Percentiles rank a stretch among this genome's conserved stretches.
Evolutionary conservation across 2,113 vertebrate genomes (phyloP).

Genomic region (Rostratula benghalensis): DNA sequence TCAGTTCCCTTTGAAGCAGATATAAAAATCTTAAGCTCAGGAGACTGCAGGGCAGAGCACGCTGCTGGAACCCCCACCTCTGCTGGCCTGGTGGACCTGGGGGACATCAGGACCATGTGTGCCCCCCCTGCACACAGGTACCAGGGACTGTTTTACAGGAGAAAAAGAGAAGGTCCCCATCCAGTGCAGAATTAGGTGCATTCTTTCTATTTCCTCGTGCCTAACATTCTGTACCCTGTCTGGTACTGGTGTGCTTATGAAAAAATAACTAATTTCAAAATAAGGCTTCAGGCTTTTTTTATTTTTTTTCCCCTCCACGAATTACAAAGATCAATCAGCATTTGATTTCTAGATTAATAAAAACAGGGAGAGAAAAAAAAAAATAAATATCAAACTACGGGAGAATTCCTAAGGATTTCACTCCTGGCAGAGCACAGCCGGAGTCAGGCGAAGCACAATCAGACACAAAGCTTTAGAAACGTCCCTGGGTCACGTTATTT

Average conservation of each 20-base stretch:
- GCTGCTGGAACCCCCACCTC: background rate
- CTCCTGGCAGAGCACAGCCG: background rate
- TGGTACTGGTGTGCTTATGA: background rate
- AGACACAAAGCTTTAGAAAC: background rate
- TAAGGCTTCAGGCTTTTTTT: background rate
- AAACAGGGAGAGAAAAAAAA: background rate
- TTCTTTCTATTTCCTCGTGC: background rate
- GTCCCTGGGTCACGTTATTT: accelerated
- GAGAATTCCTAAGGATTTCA: background rate
- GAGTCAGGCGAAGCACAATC: background rate
- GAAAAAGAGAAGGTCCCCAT: background rate
- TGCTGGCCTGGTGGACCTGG: background rate
- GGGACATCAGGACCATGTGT: background rate
- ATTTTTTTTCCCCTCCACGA: background rate
- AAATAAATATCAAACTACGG: background rate
- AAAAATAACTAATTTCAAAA: background rate
- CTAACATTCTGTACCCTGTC: background rate
- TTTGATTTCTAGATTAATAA: background rate
- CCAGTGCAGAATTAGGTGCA: background rate
- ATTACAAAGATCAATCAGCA: background rate
- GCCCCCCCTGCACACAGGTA: background rate
- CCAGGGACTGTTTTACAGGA: background rate
- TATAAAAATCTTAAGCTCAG: background rate
- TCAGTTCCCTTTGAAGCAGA: background rate
- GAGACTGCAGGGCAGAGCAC: background rate